phyloP scores from a whole-genome alignment of 2,888 invertebrate species.

The Drymonia ruficornis region DNA sequence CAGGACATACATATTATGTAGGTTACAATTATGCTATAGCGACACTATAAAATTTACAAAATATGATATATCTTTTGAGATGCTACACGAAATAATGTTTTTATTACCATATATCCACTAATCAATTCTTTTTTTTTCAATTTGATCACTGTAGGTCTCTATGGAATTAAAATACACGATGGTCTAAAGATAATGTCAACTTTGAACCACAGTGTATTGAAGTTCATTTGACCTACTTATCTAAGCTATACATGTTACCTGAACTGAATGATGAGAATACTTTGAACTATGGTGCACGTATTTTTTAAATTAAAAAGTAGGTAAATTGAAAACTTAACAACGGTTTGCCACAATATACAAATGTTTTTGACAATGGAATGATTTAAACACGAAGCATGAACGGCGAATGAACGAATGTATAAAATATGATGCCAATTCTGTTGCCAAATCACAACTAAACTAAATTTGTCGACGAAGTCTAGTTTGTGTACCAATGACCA shows the following conservation, averaged over 20 bases:
- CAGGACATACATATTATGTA: constrained; percentile 71
- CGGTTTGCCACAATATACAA: constrained; percentile 23
- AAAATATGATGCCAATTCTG: too few relatives aligned
- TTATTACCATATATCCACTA: constrained; percentile 72
- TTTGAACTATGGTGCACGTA: constrained; percentile 62
- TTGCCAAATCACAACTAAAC: too few relatives aligned
- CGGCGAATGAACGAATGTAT: constrained; percentile 15
- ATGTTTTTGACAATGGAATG: constrained; percentile 46
- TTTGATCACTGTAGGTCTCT: constrained; percentile 67
- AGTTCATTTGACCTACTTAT: constrained; percentile 31
- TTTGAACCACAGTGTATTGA: constrained; percentile 14
- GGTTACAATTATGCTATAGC: constrained; percentile 78
- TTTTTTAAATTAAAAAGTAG: constrained; percentile 28
- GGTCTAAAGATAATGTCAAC: constrained; percentile 24
- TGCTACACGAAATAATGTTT: constrained; percentile 81
- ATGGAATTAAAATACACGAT: constrained; percentile 19
- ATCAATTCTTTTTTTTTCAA: constrained; percentile 76
- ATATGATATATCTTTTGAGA: constrained; percentile 84
- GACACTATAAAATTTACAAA: constrained; percentile 85
- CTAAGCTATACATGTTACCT: constrained; percentile 54
- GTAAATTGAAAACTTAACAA: constrained; percentile 21
- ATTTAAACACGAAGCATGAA: constrained; percentile 31
- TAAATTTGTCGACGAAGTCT: too few relatives aligned
- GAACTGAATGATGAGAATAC: constrained; percentile 44
- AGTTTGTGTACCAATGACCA: too few relatives aligned